phyloP scores from a whole-genome alignment of 2,797 vertebrate genomes.

The Spondyliosoma cantharus region DNA sequence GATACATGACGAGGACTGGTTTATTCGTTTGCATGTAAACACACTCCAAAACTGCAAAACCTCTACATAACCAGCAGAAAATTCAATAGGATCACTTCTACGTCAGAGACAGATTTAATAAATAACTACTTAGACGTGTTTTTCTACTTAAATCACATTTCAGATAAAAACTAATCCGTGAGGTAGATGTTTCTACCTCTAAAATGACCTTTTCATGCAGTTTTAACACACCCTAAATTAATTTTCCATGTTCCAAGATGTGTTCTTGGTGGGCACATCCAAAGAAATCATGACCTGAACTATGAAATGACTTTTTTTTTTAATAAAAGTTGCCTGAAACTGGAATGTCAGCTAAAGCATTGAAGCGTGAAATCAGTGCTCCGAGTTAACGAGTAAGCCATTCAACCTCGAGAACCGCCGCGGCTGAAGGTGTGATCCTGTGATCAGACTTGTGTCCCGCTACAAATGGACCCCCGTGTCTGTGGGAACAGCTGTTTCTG shows the following conservation, averaged over 20 bases:
- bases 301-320: neutral
- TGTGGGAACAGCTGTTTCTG: conserved; percentile 45
- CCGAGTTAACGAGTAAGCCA: neutral
- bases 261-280: neutral
- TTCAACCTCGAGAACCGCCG: neutral
- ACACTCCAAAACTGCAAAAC: too few species aligned
- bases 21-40: too few species aligned
- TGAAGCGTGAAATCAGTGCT: neutral
- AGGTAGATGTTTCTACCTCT: neutral
- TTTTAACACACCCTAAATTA: neutral
- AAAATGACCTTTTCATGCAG: neutral
- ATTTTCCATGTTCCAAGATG: neutral
- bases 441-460: conserved; percentile 14
- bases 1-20: too few species aligned
- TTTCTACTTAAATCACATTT: too few species aligned
- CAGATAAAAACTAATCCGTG: too few species aligned
- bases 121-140: too few species aligned
- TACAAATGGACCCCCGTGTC: conserved; percentile 13
- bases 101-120: too few species aligned
- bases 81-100: too few species aligned
- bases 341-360: neutral
- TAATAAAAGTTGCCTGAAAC: neutral
- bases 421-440: neutral
- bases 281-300: neutral
- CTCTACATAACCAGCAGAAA: too few species aligned